Evolutionary conservation across 1,140 invertebrate species (phyloP).

Genomic region (Drosophila simulans): DNA sequence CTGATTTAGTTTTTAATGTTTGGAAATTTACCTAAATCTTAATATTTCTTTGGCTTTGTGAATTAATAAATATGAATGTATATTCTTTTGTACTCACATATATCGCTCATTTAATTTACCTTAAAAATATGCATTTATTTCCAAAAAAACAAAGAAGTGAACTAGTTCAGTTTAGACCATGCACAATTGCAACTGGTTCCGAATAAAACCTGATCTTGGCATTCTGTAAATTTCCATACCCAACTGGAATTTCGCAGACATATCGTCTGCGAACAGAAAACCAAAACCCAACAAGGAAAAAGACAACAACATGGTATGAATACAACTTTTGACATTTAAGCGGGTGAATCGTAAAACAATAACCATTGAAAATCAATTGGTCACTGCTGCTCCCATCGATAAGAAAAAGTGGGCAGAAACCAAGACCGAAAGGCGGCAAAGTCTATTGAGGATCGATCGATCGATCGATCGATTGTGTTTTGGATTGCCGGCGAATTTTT

Average conservation of each 20-base stretch:
- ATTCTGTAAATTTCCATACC: slow-evolving; percentile 41
- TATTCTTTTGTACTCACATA: background rate
- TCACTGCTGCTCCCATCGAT: slow-evolving; percentile 11
- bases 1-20: slow-evolving; percentile 1
- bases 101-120: background rate
- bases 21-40: background rate
- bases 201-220: slow-evolving; percentile 32
- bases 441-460: background rate
- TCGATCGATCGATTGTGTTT: slow-evolving; percentile 1
- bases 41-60: background rate
- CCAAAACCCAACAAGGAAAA: background rate
- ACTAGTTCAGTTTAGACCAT: slow-evolving; percentile 13
- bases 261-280: slow-evolving; percentile 24
- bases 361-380: slow-evolving; percentile 29
- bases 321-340: slow-evolving; percentile 30
- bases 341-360: slow-evolving; percentile 14
- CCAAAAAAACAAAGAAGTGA: background rate
- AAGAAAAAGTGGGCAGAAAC: slow-evolving; percentile 15
- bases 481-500: no score
- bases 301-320: background rate
- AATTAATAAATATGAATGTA: background rate
- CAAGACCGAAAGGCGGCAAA: slow-evolving; percentile 11
- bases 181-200: slow-evolving; percentile 15
- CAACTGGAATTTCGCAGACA: slow-evolving; percentile 46
- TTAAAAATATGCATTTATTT: background rate